Percentiles rank a stretch among this genome's conserved stretches.
phyloP scores from a whole-genome alignment of 2,888 invertebrate genomes.

The Tanytarsus gracilentus region DNA sequence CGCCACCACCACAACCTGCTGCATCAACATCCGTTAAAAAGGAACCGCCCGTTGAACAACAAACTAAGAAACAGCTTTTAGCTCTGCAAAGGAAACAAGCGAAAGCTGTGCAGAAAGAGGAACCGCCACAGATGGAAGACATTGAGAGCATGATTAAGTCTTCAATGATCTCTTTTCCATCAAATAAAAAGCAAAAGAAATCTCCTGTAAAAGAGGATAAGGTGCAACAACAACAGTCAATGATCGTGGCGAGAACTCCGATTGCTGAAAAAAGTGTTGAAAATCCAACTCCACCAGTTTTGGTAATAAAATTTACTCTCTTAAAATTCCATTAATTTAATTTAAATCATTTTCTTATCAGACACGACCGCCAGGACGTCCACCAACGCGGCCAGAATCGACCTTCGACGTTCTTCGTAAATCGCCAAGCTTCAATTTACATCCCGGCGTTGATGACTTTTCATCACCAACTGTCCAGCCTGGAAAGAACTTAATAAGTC shows the following conservation, averaged over 20 bases:
- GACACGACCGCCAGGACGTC: slow-evolving; percentile 34
- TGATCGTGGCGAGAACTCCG: slow-evolving; percentile 5
- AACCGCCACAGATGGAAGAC: slow-evolving; percentile 11
- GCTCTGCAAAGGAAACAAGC: slow-evolving; percentile 25
- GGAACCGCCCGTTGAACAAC: slow-evolving; percentile 1
- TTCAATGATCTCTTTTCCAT: slow-evolving; percentile 20
- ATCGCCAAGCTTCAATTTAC: slow-evolving; percentile 42
- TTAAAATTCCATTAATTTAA: neutral
- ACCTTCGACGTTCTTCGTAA: slow-evolving; percentile 45
- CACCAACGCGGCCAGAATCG: slow-evolving; percentile 37
- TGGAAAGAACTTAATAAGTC: too few relatives aligned
- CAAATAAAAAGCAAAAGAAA: slow-evolving; percentile 35
- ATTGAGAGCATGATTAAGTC: slow-evolving; percentile 25
- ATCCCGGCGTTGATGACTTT: slow-evolving; percentile 30
- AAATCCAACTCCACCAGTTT: slow-evolving; percentile 29
- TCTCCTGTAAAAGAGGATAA: slow-evolving; percentile 41
- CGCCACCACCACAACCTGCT: neutral
- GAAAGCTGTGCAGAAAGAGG: neutral
- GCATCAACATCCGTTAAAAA: slow-evolving; percentile 19
- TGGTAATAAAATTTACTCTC: slow-evolving; percentile 16
- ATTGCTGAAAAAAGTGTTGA: slow-evolving; percentile 24
- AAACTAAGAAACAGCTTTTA: slow-evolving; percentile 12
- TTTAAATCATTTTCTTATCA: neutral
- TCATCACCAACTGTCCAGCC: neutral
- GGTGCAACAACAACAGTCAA: slow-evolving; percentile 13